A percentile compares a stretch with the other conserved stretches of the same genome.
Conservation (phyloP, 2,888 invertebrate species). For the Oscheius myriophilus region DNA sequence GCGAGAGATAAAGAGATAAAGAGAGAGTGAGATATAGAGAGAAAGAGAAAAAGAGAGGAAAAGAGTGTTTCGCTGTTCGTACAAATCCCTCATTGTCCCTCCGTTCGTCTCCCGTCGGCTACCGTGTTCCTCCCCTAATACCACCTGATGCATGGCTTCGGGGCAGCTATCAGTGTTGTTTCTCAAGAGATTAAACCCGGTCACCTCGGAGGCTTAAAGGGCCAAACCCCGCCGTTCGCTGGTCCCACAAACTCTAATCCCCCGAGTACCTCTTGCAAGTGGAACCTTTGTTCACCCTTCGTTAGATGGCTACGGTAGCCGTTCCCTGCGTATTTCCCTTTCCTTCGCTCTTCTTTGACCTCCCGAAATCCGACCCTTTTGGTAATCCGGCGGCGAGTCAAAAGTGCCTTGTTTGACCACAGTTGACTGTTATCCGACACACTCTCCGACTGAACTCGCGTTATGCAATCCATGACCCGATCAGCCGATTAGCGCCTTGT, state of each 20-base stretch:
- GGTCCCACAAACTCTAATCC: neutral
- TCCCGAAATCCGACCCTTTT: too few species aligned
- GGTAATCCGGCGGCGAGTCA: too few species aligned
- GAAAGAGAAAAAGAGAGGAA: too few species aligned
- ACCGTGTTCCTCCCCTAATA: neutral
- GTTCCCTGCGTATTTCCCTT: too few species aligned
- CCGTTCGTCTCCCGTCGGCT: neutral
- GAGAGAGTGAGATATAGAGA: too few species aligned
- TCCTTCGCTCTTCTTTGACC: too few species aligned
- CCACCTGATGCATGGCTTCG: conserved; percentile 14
- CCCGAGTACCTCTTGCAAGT: conserved; percentile 4
- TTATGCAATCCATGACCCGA: neutral
- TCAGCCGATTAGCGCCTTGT: too few species aligned
- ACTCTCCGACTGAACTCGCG: neutral
- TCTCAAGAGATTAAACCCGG: conserved; percentile 24
- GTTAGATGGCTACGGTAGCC: conserved; percentile 4
- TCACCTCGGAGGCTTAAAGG: conserved; percentile 13
- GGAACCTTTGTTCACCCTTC: neutral
- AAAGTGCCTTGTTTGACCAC: too few species aligned
- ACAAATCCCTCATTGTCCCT: too few species aligned
- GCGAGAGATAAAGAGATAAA: too few species aligned
- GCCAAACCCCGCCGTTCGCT: conserved; percentile 16
- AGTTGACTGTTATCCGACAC: too few species aligned
- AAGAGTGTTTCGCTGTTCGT: too few species aligned
- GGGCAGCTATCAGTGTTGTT: neutral